Percentiles rank a stretch among this genome's conserved stretches.
Conservation (phyloP, 2,888 invertebrate species). For the Schizotus pectinicornis region DNA sequence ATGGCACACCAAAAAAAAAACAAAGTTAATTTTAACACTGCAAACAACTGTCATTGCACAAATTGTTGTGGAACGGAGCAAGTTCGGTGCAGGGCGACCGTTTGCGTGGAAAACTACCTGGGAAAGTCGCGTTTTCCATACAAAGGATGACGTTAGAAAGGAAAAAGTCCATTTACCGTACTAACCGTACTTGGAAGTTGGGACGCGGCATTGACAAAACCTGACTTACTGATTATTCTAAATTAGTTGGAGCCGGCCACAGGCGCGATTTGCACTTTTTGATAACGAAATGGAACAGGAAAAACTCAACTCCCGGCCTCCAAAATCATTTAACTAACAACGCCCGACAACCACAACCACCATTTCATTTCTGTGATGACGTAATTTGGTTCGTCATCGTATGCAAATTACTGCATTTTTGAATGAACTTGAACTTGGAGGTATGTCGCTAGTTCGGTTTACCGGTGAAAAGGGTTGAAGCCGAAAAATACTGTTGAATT, state of each 20-base stretch:
- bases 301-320: conserved; percentile 3
- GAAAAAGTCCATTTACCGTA: conserved; percentile 2
- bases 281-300: neutral
- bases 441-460: too few relatives aligned
- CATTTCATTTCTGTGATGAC: conserved; percentile 52
- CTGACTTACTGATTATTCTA: neutral
- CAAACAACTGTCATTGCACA: neutral
- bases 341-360: conserved; percentile 51
- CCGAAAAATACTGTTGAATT: too few relatives aligned
- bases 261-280: neutral
- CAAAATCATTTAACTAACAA: conserved; percentile 43
- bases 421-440: too few relatives aligned
- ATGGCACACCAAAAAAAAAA: neutral
- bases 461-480: too few relatives aligned
- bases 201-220: neutral
- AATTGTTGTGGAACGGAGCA: neutral
- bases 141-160: neutral
- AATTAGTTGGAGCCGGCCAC: neutral
- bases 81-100: neutral
- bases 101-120: neutral
- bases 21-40: neutral
- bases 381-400: conserved; percentile 40
- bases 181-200: conserved; percentile 1
- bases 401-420: conserved; percentile 1
- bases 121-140: neutral